A percentile compares a stretch with the other conserved stretches of the same genome.
phyloP scores from a whole-genome alignment of 2,113 vertebrate genomes.

The Canis aureus region DNA sequence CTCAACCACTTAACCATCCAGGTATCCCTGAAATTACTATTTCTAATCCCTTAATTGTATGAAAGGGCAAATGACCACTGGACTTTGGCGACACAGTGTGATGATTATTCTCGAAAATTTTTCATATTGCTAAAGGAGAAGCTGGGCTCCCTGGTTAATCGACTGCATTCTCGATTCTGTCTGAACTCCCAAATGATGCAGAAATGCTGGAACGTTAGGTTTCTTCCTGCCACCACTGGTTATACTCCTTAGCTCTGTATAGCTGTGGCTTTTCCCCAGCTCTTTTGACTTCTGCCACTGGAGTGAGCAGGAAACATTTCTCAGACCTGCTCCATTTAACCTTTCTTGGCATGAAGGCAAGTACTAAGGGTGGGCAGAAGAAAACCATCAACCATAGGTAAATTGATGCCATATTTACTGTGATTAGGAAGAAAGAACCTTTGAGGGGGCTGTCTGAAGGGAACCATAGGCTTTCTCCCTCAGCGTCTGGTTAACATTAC shows the following conservation, averaged over 20 bases:
- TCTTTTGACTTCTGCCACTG: background rate
- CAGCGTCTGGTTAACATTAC: fast-evolving
- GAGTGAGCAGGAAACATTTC: background rate
- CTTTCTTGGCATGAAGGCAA: background rate
- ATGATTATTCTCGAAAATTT: background rate
- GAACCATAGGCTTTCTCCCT: background rate
- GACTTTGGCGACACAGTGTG: background rate
- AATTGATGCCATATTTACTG: too few relatives aligned
- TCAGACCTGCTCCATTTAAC: background rate
- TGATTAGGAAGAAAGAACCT: background rate
- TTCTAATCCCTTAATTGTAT: background rate
- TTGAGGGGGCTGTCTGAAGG: background rate
- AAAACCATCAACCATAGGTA: background rate
- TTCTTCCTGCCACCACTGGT: fast-evolving
- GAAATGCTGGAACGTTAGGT: background rate
- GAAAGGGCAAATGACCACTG: background rate
- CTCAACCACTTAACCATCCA: too few relatives aligned
- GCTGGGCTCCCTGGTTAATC: too few relatives aligned
- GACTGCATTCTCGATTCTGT: background rate
- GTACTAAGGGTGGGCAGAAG: background rate
- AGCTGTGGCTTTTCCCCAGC: background rate
- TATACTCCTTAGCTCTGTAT: background rate
- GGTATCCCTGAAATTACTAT: too few relatives aligned
- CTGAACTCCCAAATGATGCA: background rate
- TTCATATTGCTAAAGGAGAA: background rate